phyloP scores from a whole-genome alignment of 2,888 invertebrate genomes.

The Ophion ellenae region DNA sequence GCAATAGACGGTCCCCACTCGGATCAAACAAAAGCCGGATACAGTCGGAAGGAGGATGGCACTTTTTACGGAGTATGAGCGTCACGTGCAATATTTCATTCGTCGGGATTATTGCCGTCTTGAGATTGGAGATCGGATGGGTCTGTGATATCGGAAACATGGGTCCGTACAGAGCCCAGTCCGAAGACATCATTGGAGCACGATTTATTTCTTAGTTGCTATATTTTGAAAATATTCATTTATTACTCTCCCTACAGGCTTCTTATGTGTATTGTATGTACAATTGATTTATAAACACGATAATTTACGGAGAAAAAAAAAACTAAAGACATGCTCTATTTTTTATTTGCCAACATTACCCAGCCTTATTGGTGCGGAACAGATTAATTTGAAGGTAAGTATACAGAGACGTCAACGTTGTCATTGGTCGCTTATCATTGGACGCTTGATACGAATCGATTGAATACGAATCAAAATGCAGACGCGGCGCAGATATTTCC shows the following conservation, averaged over 20 bases:
- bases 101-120: not conserved
- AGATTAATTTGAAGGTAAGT: too few species aligned
- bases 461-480: too few species aligned
- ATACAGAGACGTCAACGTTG: too few species aligned
- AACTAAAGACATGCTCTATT: not conserved
- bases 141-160: not conserved
- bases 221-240: slow-evolving; percentile 33
- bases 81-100: not conserved
- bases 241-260: slow-evolving; percentile 3
- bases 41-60: slow-evolving; percentile 90
- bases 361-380: not conserved
- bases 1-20: slow-evolving; percentile 93
- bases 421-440: too few species aligned
- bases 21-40: slow-evolving; percentile 92
- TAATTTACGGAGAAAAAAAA: slow-evolving; percentile 5
- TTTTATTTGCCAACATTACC: not conserved
- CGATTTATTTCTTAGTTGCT: slow-evolving; percentile 13
- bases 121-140: not conserved
- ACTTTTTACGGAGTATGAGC: slow-evolving; percentile 79
- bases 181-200: not conserved
- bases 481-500: too few species aligned
- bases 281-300: slow-evolving; percentile 19
- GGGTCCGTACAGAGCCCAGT: not conserved
- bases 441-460: too few species aligned
- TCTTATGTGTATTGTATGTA: slow-evolving; percentile 5